Percentiles rank a stretch among this genome's conserved stretches.
Conservation (phyloP, 2,797 vertebrate genomes). For the Lepilemur septentrionalis region DNA sequence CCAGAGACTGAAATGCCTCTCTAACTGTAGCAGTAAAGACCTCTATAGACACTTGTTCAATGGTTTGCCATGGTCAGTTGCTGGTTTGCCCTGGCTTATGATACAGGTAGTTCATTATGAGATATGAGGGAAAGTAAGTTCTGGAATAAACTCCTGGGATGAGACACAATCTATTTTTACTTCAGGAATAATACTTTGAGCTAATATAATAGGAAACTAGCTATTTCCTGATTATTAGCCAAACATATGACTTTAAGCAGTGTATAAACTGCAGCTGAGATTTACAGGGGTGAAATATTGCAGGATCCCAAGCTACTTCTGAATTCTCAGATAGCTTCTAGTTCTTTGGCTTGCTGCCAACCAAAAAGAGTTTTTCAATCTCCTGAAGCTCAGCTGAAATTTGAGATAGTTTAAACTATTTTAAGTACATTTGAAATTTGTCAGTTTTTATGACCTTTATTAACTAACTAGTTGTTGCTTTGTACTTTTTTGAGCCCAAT, state of each 20-base stretch:
- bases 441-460: slow-evolving; percentile 59
- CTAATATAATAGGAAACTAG: slow-evolving; percentile 25
- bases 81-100: background rate
- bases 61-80: background rate
- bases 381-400: slow-evolving; percentile 62
- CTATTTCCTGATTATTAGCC: slow-evolving; percentile 1
- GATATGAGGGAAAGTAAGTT: slow-evolving; percentile 8
- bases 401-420: slow-evolving; percentile 62
- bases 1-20: background rate
- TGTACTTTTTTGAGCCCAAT: background rate
- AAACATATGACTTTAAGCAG: background rate
- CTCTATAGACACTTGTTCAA: background rate
- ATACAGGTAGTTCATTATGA: background rate
- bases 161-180: background rate
- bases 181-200: slow-evolving; percentile 28
- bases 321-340: slow-evolving; percentile 43
- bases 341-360: slow-evolving; percentile 60
- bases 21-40: background rate
- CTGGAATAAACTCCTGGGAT: background rate
- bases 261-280: slow-evolving; percentile 37
- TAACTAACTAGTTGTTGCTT: slow-evolving; percentile 31
- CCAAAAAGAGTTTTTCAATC: slow-evolving; percentile 15
- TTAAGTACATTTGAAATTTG: slow-evolving; percentile 63
- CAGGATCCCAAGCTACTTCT: background rate
- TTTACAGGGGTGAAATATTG: background rate